A percentile compares a stretch with the other conserved stretches of the same genome.
phyloP scores from a whole-genome alignment of 2,888 invertebrate genomes.

The Erebia epiphron region DNA sequence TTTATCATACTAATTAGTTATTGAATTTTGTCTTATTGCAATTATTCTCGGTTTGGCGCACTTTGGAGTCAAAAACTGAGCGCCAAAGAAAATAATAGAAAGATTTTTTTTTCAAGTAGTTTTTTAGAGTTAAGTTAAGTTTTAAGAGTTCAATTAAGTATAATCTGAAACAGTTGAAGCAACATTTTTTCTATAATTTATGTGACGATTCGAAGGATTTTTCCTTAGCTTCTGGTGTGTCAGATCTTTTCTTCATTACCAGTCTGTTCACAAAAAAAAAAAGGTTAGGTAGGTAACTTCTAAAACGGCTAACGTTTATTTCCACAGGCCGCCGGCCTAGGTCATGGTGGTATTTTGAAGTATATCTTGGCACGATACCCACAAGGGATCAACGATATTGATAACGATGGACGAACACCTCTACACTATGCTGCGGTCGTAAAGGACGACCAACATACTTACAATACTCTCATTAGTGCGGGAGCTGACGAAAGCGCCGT shows the following conservation, averaged over 20 bases:
- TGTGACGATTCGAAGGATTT: no score
- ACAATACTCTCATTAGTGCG: conserved; percentile 88
- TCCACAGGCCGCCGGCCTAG: conserved; percentile 90
- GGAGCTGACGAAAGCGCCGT: conserved; percentile 93
- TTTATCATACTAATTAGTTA: no score
- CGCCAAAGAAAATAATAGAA: no score
- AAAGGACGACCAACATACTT: conserved; percentile 90
- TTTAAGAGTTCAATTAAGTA: no score
- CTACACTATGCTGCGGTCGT: conserved; percentile 93
- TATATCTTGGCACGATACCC: conserved; percentile 88
- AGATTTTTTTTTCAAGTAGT: no score
- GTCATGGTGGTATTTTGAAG: conserved; percentile 88
- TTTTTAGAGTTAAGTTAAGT: no score
- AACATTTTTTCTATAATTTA: no score
- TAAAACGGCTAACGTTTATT: background rate
- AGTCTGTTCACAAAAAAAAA: background rate
- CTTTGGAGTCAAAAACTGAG: no score
- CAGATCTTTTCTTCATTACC: background rate
- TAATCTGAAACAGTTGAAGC: no score
- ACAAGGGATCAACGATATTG: conserved; percentile 86
- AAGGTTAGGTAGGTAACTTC: background rate
- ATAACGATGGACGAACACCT: conserved; percentile 93
- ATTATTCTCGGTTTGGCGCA: no score
- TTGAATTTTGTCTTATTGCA: no score
- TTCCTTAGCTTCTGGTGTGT: no score